Conservation (phyloP, 2,113 vertebrate species). For the Alosa alosa region DNA sequence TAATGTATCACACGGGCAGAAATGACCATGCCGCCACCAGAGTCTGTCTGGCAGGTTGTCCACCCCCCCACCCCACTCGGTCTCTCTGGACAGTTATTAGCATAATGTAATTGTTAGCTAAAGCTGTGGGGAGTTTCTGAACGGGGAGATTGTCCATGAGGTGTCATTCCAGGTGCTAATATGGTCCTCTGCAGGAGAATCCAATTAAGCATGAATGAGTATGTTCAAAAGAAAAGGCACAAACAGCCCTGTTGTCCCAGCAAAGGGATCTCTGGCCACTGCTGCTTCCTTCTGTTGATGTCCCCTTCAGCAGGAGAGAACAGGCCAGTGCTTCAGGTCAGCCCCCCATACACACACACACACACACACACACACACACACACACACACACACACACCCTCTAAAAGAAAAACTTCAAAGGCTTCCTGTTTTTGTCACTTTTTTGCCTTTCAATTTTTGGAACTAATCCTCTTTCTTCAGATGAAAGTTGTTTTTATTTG, state of each 20-base stretch:
- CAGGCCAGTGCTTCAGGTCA: not conserved
- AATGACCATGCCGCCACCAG: not conserved
- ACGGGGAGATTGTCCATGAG: constrained; percentile 22
- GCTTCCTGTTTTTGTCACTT: not conserved
- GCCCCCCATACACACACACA: too few relatives aligned
- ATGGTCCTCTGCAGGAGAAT: constrained; percentile 32
- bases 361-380: not conserved
- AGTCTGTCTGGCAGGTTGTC: too few relatives aligned
- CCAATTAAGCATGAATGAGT: constrained; percentile 32
- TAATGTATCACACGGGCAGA: constrained; percentile 41
- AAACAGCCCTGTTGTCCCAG: not conserved
- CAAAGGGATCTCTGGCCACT: not conserved
- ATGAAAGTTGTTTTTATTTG: not conserved
- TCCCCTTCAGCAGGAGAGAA: not conserved
- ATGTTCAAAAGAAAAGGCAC: constrained; percentile 19
- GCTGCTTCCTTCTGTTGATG: not conserved
- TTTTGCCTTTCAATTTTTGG: not conserved
- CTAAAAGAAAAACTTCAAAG: not conserved
- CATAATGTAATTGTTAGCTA: constrained; percentile 48
- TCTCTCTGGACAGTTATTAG: constrained; percentile 38
- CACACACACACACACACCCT: not conserved
- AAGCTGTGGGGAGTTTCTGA: constrained; percentile 34
- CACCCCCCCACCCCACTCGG: not conserved
- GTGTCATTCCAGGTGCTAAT: constrained; percentile 38
- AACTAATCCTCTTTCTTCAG: constrained; percentile 4